phyloP scores from a whole-genome alignment of 2,888 invertebrate genomes.

The Panorpa germanica region DNA sequence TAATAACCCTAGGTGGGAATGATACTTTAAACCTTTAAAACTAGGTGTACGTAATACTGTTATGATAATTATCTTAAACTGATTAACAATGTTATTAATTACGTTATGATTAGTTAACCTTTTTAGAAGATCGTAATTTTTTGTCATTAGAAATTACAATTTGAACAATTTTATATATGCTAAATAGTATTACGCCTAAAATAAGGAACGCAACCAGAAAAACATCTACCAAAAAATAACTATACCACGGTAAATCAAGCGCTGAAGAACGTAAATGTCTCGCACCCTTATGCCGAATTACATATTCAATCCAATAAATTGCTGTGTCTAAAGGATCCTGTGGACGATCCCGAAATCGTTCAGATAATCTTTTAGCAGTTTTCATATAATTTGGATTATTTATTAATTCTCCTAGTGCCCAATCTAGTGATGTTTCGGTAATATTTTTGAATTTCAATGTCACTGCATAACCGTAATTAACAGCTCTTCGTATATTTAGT shows the following conservation, averaged over 20 bases:
- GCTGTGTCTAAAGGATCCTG: constrained; percentile 20
- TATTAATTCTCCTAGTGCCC: constrained; percentile 21
- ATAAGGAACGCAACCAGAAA: not conserved
- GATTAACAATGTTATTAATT: too few species aligned
- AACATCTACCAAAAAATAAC: constrained; percentile 23
- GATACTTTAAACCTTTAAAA: too few species aligned
- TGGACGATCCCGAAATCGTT: constrained; percentile 22
- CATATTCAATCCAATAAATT: constrained; percentile 27
- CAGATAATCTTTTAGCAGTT: constrained; percentile 19
- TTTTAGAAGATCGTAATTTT: too few species aligned
- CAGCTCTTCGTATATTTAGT: constrained; percentile 22
- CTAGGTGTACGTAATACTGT: too few species aligned
- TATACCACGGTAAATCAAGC: constrained; percentile 21
- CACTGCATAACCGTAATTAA: constrained; percentile 22
- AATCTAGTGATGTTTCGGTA: constrained; percentile 16
- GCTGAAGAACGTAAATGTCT: constrained; percentile 21
- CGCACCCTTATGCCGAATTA: constrained; percentile 23
- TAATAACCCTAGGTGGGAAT: too few species aligned
- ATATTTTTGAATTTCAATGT: constrained; percentile 20
- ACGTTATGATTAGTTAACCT: too few species aligned
- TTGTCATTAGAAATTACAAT: too few species aligned
- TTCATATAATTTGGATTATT: constrained; percentile 20
- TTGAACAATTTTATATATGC: too few species aligned
- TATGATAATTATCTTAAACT: too few species aligned
- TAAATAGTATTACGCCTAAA: too few species aligned